phyloP scores from a whole-genome alignment of 1,140 invertebrate genomes.

The Acromyrmex heyeri region DNA sequence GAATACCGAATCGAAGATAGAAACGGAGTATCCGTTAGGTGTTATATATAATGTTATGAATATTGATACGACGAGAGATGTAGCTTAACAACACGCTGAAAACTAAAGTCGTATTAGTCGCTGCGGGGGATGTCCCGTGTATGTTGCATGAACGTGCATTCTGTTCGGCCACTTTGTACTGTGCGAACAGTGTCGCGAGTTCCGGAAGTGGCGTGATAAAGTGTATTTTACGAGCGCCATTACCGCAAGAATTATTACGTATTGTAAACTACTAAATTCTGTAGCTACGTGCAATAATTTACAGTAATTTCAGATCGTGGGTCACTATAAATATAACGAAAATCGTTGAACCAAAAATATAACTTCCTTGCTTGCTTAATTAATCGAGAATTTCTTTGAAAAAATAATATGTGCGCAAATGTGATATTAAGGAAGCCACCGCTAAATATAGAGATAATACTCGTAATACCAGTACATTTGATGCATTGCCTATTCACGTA shows the following conservation, averaged over 20 bases:
- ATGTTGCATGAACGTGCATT: slow-evolving; percentile 21
- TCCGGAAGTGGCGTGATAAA: slow-evolving; percentile 30
- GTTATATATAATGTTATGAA: slow-evolving; percentile 40
- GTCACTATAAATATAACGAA: neutral
- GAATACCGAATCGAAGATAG: slow-evolving; percentile 15
- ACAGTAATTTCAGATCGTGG: neutral
- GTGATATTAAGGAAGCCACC: neutral
- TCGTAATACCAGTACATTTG: neutral
- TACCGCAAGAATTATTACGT: slow-evolving; percentile 27
- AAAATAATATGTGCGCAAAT: neutral
- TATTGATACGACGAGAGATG: slow-evolving; percentile 15
- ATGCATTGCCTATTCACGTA: neutral
- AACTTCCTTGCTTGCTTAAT: neutral
- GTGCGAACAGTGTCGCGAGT: neutral
- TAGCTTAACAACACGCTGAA: neutral
- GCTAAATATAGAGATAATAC: neutral
- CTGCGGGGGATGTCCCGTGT: neutral
- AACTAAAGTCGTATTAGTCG: slow-evolving; percentile 33
- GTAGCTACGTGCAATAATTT: slow-evolving; percentile 8
- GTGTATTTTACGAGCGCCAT: slow-evolving; percentile 34
- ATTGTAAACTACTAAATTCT: slow-evolving; percentile 28
- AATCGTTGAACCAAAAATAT: neutral
- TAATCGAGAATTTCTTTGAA: neutral
- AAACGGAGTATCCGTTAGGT: neutral
- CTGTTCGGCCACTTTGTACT: neutral